Conservation (phyloP, 2,888 invertebrate genomes). For the Odontocerum albicorne region DNA sequence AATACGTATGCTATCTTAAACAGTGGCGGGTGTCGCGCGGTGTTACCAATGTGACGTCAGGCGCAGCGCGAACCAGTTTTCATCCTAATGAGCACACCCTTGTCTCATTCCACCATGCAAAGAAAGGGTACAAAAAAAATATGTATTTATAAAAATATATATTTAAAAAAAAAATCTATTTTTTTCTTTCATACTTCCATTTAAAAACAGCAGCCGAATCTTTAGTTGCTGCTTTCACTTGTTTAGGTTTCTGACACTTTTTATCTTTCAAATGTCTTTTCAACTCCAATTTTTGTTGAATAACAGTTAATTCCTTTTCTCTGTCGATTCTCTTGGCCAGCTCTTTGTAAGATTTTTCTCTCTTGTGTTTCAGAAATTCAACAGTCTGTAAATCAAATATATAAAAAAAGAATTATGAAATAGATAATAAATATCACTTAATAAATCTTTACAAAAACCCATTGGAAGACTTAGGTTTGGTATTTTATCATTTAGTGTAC, state of each 20-base stretch:
- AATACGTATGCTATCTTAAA: no score
- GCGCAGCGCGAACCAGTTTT: no score
- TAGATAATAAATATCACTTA: not conserved
- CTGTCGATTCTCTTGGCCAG: conserved; percentile 74
- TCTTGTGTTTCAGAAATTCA: conserved; percentile 58
- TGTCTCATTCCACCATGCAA: no score
- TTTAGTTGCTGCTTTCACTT: conserved; percentile 64
- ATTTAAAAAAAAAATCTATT: conserved; percentile 48
- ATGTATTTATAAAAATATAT: not conserved
- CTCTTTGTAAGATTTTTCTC: conserved; percentile 70
- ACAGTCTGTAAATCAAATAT: conserved; percentile 44
- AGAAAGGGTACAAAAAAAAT: no score
- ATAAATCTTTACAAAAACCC: no score
- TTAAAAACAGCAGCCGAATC: conserved; percentile 72
- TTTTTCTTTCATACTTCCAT: conserved; percentile 82
- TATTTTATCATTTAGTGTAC: no score
- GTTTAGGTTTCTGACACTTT: conserved; percentile 65
- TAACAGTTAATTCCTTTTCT: conserved; percentile 71
- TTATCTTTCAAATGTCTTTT: conserved; percentile 68
- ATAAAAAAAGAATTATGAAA: conserved; percentile 5
- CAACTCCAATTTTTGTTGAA: conserved; percentile 79
- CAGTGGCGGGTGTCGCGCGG: no score
- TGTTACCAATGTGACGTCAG: no score
- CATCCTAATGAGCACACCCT: no score
- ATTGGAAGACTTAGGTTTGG: no score